Evolutionary conservation across 1,140 invertebrate genomes (phyloP).

Genomic region (Cephus cinctus): DNA sequence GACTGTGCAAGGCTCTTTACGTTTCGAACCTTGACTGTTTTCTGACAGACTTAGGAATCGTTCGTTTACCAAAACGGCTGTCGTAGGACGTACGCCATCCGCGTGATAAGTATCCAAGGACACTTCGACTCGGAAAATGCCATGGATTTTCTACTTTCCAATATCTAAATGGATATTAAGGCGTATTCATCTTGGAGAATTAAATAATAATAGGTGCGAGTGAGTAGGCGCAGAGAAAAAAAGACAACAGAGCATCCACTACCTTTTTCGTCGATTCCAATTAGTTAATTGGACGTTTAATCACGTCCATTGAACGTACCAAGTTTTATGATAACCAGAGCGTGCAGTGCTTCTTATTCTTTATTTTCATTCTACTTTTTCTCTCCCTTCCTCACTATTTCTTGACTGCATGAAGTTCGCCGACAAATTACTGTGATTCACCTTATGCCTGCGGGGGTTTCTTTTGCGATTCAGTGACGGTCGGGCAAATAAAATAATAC

Average conservation of each 20-base stretch:
- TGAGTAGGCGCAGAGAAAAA: no score
- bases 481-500: background rate
- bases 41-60: no score
- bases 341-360: background rate
- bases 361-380: no score
- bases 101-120: background rate
- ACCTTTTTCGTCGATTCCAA: background rate
- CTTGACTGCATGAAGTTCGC: background rate
- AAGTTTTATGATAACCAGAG: background rate
- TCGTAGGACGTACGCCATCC: background rate
- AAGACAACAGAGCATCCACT: conserved; percentile 5
- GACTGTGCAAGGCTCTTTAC: no score
- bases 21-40: no score
- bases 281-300: background rate
- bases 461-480: background rate
- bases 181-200: conserved; percentile 13
- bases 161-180: conserved; percentile 10
- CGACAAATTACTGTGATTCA: background rate
- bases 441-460: background rate
- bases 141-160: conserved; percentile 7
- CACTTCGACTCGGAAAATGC: no score
- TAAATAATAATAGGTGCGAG: conserved; percentile 1
- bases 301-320: background rate
- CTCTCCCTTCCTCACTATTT: no score
- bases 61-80: conserved; percentile 3